Evolutionary conservation across 2,113 vertebrate species (phyloP).

Genomic region (Hippocampus zosterae): DNA sequence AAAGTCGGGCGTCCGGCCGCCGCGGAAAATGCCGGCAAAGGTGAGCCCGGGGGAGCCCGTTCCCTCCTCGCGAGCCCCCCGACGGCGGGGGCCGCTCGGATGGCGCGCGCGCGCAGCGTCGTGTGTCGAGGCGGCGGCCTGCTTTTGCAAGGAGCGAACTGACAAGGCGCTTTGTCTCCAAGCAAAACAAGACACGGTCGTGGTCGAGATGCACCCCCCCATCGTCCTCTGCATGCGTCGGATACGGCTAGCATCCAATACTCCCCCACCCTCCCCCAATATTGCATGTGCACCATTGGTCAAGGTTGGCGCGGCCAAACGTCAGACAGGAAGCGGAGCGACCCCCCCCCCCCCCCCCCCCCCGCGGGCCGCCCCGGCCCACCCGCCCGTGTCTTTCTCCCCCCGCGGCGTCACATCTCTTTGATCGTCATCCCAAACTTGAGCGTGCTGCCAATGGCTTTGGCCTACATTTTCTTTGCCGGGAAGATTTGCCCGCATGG

Average conservation of each 20-base stretch:
- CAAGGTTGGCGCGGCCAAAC: slow-evolving; percentile 45
- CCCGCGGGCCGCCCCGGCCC: slow-evolving; percentile 4
- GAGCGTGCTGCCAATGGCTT: slow-evolving; percentile 25
- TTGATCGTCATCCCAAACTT: slow-evolving; percentile 50
- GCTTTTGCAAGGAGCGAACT: slow-evolving; percentile 26
- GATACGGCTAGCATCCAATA: slow-evolving; percentile 28
- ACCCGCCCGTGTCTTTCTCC: slow-evolving; percentile 35
- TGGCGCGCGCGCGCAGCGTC: too few species aligned
- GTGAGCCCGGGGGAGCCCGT: slow-evolving; percentile 32
- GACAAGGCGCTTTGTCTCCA: not conserved
- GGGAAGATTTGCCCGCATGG: too few species aligned
- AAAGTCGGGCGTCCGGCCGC: slow-evolving; percentile 13
- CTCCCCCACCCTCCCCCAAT: slow-evolving; percentile 38
- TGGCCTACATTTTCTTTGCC: slow-evolving; percentile 46
- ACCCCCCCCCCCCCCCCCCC: too few species aligned
- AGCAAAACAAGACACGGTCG: slow-evolving; percentile 2
- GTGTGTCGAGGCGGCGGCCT: too few species aligned
- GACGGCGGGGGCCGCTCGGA: too few species aligned
- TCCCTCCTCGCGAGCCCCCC: too few species aligned
- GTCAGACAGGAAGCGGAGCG: slow-evolving; percentile 56
- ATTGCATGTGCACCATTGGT: slow-evolving; percentile 50
- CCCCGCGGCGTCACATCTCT: slow-evolving; percentile 26
- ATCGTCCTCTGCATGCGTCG: slow-evolving; percentile 16
- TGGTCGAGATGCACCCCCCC: slow-evolving; percentile 5
- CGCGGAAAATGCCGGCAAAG: slow-evolving; percentile 35